A percentile compares a stretch with the other conserved stretches of the same genome.
phyloP scores from a whole-genome alignment of 2,797 vertebrate species.

The Chelmon rostratus region DNA sequence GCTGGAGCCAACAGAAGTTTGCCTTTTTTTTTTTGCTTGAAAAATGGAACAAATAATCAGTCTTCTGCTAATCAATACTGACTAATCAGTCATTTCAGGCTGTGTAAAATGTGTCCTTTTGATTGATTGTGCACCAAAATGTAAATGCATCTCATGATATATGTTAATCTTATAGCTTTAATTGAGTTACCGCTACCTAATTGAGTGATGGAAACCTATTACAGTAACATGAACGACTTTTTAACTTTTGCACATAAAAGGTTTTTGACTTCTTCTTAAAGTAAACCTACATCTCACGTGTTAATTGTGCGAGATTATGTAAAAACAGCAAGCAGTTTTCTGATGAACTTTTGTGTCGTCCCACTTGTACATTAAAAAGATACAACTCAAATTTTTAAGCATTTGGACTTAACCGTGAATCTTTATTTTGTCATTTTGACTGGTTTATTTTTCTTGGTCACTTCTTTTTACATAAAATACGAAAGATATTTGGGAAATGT shows the following conservation, averaged over 20 bases:
- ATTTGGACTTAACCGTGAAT: constrained; percentile 9
- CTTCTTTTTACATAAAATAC: constrained; percentile 27
- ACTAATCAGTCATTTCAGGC: not conserved
- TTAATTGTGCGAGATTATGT: constrained; percentile 4
- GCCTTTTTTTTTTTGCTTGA: not conserved
- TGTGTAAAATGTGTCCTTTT: not conserved
- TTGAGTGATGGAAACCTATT: constrained; percentile 8
- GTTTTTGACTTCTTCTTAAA: not conserved
- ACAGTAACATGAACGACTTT: constrained; percentile 1
- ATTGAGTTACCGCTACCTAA: not conserved
- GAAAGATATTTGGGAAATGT: constrained; percentile 22
- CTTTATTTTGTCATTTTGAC: constrained; percentile 18
- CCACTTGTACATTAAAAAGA: constrained; percentile 16
- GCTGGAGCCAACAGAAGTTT: not conserved
- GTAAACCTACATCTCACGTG: constrained; percentile 5
- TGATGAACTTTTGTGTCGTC: constrained; percentile 7
- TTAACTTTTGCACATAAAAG: constrained; percentile 47
- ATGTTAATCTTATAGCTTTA: constrained; percentile 4
- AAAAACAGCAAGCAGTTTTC: constrained; percentile 10
- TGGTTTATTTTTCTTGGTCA: constrained; percentile 18
- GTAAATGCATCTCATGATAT: not conserved
- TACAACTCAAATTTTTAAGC: constrained; percentile 7
- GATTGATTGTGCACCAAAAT: not conserved
- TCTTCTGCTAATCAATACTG: no score
- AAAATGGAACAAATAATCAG: not conserved